phyloP scores from a whole-genome alignment of 92 coral and sea anemone genomes.

The Phenganax marumi region DNA sequence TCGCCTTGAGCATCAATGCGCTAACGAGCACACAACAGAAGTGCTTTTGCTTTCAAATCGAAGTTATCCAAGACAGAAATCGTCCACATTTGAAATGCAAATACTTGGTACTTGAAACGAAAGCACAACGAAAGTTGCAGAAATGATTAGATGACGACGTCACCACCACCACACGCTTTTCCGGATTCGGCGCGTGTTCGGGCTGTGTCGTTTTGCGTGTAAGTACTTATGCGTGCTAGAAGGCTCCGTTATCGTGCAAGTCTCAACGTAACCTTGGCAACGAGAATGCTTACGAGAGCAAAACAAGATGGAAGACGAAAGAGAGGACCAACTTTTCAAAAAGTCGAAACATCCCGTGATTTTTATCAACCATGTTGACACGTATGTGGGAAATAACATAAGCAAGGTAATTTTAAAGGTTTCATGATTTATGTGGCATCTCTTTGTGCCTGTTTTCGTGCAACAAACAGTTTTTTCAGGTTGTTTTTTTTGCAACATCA shows the following conservation, averaged over 20 bases:
- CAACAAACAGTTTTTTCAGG: neutral
- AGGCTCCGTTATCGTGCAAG: too few relatives aligned
- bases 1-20: neutral
- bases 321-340: constrained; percentile 32
- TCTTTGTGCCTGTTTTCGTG: neutral
- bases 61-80: neutral
- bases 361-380: constrained; percentile 91
- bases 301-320: constrained; percentile 75
- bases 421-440: neutral
- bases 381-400: constrained; percentile 79
- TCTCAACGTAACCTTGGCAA: constrained; percentile 59
- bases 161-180: neutral
- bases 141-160: neutral
- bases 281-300: constrained; percentile 13
- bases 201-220: too few relatives aligned
- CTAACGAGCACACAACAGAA: constrained; percentile 5
- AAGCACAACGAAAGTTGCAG: neutral
- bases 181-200: too few relatives aligned
- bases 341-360: constrained; percentile 69
- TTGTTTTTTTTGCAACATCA: neutral
- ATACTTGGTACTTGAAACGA: neutral
- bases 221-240: too few relatives aligned
- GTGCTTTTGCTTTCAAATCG: neutral
- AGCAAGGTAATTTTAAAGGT: constrained; percentile 71
- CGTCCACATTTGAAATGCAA: neutral